Conservation (phyloP, 1,140 invertebrate genomes). For the Drosophila pruinosa region DNA sequence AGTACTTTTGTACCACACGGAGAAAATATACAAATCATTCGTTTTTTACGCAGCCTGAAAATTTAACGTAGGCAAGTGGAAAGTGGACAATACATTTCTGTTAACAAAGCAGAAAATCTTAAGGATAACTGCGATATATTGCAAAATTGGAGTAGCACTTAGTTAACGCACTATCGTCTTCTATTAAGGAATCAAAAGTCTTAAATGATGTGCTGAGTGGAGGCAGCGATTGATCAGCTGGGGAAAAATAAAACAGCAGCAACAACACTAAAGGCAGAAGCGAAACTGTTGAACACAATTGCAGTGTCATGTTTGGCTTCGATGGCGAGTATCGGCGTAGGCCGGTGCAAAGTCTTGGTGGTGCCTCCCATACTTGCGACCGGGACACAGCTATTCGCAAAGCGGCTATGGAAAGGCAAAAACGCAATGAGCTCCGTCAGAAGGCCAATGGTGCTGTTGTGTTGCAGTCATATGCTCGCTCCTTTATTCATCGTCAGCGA, state of each 20-base stretch:
- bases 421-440: constrained; percentile 88
- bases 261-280: constrained; percentile 3
- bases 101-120: background rate
- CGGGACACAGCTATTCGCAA: constrained; percentile 88
- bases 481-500: constrained; percentile 88
- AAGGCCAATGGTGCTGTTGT: constrained; percentile 87
- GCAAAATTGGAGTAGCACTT: background rate
- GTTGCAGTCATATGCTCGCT: constrained; percentile 88
- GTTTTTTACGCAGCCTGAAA: constrained; percentile 46
- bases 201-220: constrained; percentile 39
- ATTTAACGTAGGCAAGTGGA: constrained; percentile 33
- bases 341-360: constrained; percentile 95
- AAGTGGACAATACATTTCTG: constrained; percentile 9
- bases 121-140: background rate
- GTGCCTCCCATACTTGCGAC: constrained; percentile 89
- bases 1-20: constrained; percentile 17
- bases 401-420: constrained; percentile 92
- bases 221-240: constrained; percentile 38
- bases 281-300: constrained; percentile 21
- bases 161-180: background rate
- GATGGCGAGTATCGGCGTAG: constrained; percentile 94
- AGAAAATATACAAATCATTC: constrained; percentile 52
- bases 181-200: background rate
- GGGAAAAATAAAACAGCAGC: constrained; percentile 27
- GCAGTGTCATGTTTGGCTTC: constrained; percentile 89